Evolutionary conservation across 2,113 vertebrate species (phyloP).

Genomic region (Struthio camelus): DNA sequence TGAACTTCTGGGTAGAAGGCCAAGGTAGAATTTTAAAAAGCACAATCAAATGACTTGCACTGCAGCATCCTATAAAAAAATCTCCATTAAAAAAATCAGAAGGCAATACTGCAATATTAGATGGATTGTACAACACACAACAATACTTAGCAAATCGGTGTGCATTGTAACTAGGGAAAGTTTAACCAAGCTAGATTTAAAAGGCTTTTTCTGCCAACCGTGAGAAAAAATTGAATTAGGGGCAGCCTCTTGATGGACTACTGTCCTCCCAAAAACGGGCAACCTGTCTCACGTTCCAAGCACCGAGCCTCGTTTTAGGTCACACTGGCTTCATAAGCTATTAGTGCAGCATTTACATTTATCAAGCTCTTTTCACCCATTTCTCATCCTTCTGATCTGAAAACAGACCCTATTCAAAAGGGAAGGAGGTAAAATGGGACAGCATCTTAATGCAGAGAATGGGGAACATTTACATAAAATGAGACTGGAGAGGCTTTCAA

Average conservation of each 20-base stretch:
- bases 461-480: neutral
- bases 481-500: neutral
- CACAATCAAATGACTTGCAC: neutral
- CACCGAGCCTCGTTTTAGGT: accelerated
- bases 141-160: neutral
- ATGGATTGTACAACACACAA: neutral
- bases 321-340: neutral
- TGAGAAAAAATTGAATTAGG: neutral
- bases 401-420: neutral
- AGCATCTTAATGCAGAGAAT: neutral
- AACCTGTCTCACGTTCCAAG: neutral
- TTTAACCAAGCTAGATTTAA: no score
- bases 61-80: neutral
- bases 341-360: neutral
- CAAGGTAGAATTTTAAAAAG: neutral
- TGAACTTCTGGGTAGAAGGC: neutral
- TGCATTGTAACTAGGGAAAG: neutral
- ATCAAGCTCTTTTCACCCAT: neutral
- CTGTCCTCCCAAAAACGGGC: neutral
- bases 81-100: neutral
- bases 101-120: neutral
- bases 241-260: neutral
- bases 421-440: neutral
- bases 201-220: neutral
- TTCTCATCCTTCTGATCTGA: neutral